These are phyloP conservation scores for Cairina moschata DNA, from an alignment of 2,113 vertebrate genomes.

Conservation along the genomic window DNA sequence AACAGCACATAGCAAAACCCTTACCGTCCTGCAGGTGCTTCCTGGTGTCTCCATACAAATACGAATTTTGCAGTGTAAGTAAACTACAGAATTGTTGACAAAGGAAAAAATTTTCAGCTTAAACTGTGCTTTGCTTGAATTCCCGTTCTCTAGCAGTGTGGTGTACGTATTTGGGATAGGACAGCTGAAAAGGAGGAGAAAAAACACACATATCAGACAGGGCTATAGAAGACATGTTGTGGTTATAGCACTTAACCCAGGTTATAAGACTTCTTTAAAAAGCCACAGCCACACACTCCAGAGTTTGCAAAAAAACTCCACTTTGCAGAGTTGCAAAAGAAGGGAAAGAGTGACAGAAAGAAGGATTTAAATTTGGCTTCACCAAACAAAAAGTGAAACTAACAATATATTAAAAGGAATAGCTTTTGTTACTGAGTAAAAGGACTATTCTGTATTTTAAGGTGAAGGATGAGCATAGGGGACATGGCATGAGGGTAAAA, in stretches of 20 bases:
- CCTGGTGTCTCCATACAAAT: slow-evolving; percentile 80
- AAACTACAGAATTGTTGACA: slow-evolving; percentile 82
- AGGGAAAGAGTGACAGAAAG: not conserved
- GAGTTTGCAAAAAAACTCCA: too few relatives aligned
- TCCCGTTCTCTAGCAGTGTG: slow-evolving; percentile 84
- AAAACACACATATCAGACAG: not conserved
- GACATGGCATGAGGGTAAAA: not conserved
- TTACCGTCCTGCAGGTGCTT: slow-evolving; percentile 82
- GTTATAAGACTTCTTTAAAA: not conserved
- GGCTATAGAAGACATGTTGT: not conserved
- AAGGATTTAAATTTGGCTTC: not conserved
- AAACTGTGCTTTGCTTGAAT: slow-evolving; percentile 83
- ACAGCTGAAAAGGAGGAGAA: slow-evolving; percentile 78
- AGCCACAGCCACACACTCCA: not conserved
- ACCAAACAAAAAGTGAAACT: not conserved
- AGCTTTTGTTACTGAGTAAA: not conserved
- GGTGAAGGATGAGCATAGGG: not conserved
- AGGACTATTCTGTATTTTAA: not conserved
- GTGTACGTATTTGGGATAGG: slow-evolving; percentile 77
- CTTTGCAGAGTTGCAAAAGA: not conserved
- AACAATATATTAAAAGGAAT: not conserved
- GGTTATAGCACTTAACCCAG: not conserved
- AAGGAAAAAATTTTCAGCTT: slow-evolving; percentile 87
- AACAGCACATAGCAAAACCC: not conserved
- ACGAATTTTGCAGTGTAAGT: slow-evolving; percentile 87